Conservation (phyloP, 2,797 vertebrate species). For the Odontamblyopus rebecca region DNA sequence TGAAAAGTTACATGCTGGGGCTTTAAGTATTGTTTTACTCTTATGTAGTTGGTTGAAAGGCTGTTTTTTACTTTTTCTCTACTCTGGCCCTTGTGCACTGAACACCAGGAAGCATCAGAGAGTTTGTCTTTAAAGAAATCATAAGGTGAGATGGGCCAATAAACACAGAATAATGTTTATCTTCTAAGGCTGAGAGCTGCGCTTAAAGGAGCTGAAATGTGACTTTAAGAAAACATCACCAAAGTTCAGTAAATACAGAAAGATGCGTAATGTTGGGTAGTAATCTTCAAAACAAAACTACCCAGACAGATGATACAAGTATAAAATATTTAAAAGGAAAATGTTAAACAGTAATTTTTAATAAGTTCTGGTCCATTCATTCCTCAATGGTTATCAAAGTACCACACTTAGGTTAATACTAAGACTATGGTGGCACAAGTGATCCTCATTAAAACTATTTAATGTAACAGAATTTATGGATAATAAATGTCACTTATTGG, state of each 20-base stretch:
- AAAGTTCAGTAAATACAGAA: neutral
- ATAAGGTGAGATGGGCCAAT: constrained; percentile 7
- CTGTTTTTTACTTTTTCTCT: neutral
- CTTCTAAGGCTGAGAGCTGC: constrained; percentile 2
- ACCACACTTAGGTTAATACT: too few species aligned
- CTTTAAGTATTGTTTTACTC: neutral
- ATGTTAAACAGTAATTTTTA: too few species aligned
- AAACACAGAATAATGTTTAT: constrained; percentile 19
- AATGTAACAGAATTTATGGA: too few species aligned
- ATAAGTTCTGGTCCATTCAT: too few species aligned
- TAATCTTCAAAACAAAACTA: neutral
- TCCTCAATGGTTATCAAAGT: too few species aligned
- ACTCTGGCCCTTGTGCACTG: neutral
- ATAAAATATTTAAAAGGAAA: too few species aligned
- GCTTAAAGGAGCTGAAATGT: constrained; percentile 10
- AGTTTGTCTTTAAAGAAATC: constrained; percentile 8
- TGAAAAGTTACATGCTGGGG: too few species aligned
- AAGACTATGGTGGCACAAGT: too few species aligned
- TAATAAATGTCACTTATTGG: too few species aligned
- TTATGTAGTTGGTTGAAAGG: neutral
- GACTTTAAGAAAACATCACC: neutral
- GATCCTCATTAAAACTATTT: too few species aligned
- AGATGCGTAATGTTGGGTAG: neutral
- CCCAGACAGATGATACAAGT: too few species aligned
- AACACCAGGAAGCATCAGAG: neutral